Base-by-base conservation (phyloP, 2,888 invertebrate species). In the Drosophila kanekoi region DNA sequence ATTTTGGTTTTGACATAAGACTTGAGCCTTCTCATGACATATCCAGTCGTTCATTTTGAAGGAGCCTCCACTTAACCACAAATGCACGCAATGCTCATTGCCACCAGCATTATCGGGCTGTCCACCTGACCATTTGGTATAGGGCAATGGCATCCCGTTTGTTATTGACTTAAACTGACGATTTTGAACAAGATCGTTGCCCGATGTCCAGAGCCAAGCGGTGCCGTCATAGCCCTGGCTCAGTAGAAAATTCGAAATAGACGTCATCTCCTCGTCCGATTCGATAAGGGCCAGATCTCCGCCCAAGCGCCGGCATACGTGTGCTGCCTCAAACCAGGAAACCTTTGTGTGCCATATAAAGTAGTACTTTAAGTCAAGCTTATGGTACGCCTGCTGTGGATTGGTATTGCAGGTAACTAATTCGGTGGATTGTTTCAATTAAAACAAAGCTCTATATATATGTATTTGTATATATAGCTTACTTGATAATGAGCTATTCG, bases 61-160 rank as follows among this genome's bases (percentile, higher is more conserved):
- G 3, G 40, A 11, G 0, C 23, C 16, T 0, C 20, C 28, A 0
- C 1, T 0, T 0, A 44, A 1, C 59, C 41, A 53, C 14, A 72
- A 53, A 33, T 62, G 20, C 0, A 66, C 37, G 10, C 73, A 74
- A 0, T 48, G 44, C 33, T 77, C 66, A 2, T 8, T 16, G 14
- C 47, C 60, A 18, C 59, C 70, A 1, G 20, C n/a, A 20, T 20
- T 20, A 20, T 77, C 75, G 1, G 75, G 74, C n/a, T 74, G 56
- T 3, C 18, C 18, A 1, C 0, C 0, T n/a, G 64, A 45, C 74
- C 69, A 74, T 0, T n/a, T 1, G 0, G 52, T 38, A 23, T 10
- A 73, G 0, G 11, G 13, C 33, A 73, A n/a, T 5, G 33, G 33
- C n/a, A 60, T 8, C 13, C 74, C 69, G 3, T 1, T 40, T 11